Evolutionary conservation across 2,113 vertebrate genomes (phyloP).

Genomic region (Aramus guarauna): DNA sequence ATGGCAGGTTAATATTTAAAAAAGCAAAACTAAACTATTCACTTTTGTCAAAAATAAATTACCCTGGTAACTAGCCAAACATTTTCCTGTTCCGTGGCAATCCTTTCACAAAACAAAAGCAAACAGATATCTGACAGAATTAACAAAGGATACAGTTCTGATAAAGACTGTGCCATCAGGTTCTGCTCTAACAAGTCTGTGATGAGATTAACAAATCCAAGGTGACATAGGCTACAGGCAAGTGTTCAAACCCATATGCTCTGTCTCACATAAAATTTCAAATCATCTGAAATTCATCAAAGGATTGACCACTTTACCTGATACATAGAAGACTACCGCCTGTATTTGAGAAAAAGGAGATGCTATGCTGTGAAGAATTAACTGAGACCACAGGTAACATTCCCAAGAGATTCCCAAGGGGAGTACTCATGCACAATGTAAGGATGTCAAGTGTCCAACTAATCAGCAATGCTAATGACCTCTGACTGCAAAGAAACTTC

Average conservation of each 20-base stretch:
- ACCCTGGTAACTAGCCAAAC: background rate
- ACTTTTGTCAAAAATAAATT: background rate
- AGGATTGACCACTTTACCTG: background rate
- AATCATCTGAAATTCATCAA: background rate
- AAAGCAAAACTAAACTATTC: background rate
- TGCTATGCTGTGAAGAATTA: background rate
- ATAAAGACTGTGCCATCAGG: too few relatives aligned
- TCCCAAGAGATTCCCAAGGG: background rate
- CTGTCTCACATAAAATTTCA: background rate
- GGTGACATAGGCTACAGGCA: background rate
- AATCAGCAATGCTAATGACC: background rate
- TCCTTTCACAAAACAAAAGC: background rate
- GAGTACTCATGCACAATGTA: background rate
- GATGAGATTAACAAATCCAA: background rate
- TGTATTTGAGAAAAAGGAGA: background rate
- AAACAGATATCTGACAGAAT: background rate
- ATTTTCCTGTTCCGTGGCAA: background rate
- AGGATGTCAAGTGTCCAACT: background rate
- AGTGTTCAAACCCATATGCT: background rate
- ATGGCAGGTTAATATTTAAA: background rate
- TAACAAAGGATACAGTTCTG: background rate
- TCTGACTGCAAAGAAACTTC: background rate
- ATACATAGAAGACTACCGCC: background rate
- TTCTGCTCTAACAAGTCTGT: background rate
- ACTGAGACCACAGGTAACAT: background rate